Conservation (phyloP, 1,140 invertebrate genomes). For the Cheumatopsyche charites region DNA sequence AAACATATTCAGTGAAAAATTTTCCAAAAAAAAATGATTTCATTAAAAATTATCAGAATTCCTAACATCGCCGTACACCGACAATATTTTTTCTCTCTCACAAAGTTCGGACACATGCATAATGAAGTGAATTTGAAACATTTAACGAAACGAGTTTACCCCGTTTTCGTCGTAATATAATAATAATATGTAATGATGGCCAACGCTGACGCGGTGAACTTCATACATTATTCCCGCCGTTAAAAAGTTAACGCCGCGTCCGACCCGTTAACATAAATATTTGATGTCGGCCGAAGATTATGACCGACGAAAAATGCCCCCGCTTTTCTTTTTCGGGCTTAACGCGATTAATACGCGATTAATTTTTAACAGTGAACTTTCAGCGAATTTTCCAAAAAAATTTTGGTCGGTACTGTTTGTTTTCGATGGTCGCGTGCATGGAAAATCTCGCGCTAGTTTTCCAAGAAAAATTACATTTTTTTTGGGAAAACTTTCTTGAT, state of each 20-base stretch:
- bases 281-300: slow-evolving; percentile 16
- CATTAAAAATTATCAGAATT: neutral
- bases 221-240: slow-evolving; percentile 32
- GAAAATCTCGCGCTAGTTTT: neutral
- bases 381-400: neutral
- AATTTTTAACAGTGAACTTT: slow-evolving; percentile 1
- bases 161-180: neutral
- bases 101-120: no score
- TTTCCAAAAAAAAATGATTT: no score
- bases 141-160: neutral
- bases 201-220: slow-evolving; percentile 14
- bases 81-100: no score
- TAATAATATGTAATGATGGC: slow-evolving; percentile 3
- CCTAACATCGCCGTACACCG: neutral
- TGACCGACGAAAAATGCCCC: neutral
- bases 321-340: neutral
- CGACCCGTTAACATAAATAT: slow-evolving; percentile 30
- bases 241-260: slow-evolving; percentile 31
- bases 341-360: slow-evolving; percentile 13
- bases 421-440: neutral
- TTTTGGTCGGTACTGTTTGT: no score
- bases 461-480: neutral
- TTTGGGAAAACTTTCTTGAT: neutral
- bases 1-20: no score
- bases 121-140: neutral